Base-by-base conservation (phyloP, 2,888 invertebrate genomes). In the Saturnia pavonia region DNA sequence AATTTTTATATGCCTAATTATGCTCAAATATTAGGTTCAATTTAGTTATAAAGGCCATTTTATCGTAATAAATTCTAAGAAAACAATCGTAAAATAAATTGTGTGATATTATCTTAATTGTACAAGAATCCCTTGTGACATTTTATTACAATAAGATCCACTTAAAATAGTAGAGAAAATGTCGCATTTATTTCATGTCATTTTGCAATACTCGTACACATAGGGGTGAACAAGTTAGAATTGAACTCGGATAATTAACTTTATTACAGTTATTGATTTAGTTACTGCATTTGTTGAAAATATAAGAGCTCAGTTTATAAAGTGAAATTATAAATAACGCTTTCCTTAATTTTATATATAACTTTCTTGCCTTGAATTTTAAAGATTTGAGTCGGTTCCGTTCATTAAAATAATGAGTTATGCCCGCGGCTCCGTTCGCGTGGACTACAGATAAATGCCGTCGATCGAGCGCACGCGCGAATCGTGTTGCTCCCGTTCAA, bases 241-340 rank as follows among this genome's bases (percentile, higher is more conserved):
- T 88, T 88, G 87, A 85, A 88, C 84, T 85, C 79, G 74, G 76
- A 78, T 87, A 90, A 91, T 90, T 84, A 85, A 88, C 81, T 90
- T 86, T 81, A 82, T 80, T 83, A 81, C 80, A 82, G 82, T 82
- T 84, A 89, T 88, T 86, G 84, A 81, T 83, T 87, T 83, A 82
- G 77, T 73, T 76, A 75, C 72, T 77, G 76, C 82, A 80, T 80
- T 76, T 76, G 72, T 74, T 40, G 66, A 42, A 45, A 63, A 66
- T 63, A 4, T 63, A 27, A 27, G 27, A 27, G 16, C 25, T 27
- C 27, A 16, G 16, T 16, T 27, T 25, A 63, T 63, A 27, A 16
- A 54, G 8, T 54, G 8, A 43, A 43, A 54, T 22, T 22, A 9
- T 4, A 22, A 22, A 54, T 54, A 48, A 19, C 1, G 1, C 6